A percentile compares a stretch with the other conserved stretches of the same genome.
These are phyloP conservation scores for Hermodice carunculata DNA, from an alignment of 2,888 invertebrate genomes.

Conservation along the genomic window DNA sequence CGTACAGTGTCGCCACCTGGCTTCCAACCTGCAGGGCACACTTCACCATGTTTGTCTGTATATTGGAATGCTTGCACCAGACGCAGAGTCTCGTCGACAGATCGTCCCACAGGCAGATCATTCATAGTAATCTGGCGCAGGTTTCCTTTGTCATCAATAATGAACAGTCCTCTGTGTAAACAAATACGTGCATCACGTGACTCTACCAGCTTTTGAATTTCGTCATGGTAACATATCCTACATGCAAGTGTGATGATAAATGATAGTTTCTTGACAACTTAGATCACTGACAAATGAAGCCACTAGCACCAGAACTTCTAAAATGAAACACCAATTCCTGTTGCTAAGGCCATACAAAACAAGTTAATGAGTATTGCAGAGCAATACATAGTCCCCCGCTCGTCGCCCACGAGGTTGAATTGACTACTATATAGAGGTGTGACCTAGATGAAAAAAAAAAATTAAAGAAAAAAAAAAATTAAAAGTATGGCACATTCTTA, in stretches of 20 bases:
- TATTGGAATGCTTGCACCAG: constrained; percentile 95
- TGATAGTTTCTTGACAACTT: no score
- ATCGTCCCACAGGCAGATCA: constrained; percentile 85
- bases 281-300: no score
- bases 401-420: no score
- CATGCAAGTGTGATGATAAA: background rate
- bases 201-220: background rate
- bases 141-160: constrained; percentile 90
- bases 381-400: no score
- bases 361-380: no score
- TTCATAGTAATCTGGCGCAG: constrained; percentile 97
- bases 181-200: background rate
- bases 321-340: no score
- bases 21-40: constrained; percentile 95
- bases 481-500: no score
- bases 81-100: constrained; percentile 93
- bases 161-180: constrained; percentile 83
- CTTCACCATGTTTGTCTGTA: constrained; percentile 79
- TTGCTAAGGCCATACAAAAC: no score
- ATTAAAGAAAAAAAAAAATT: no score
- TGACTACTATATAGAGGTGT: no score
- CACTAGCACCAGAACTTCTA: no score
- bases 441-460: no score
- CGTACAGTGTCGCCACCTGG: constrained; percentile 91
- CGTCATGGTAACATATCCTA: background rate